Evolutionary conservation across 2,888 invertebrate genomes (phyloP).

Genomic region (Hipparchia sbordonii): DNA sequence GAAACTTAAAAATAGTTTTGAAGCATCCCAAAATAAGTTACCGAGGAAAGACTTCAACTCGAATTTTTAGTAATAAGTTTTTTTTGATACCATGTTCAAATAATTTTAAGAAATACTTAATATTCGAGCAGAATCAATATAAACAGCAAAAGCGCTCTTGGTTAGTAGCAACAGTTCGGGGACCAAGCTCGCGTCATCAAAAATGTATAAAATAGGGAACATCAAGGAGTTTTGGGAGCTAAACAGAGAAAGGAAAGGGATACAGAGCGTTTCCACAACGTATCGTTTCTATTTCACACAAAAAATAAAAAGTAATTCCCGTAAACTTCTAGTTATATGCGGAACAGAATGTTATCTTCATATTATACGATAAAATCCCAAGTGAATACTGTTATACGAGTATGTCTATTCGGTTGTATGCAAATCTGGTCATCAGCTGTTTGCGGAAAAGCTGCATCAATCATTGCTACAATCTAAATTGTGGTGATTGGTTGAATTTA

Average conservation of each 20-base stretch:
- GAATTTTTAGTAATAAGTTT: conserved; percentile 5
- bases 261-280: neutral
- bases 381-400: too few species aligned
- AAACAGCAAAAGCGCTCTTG: conserved; percentile 31
- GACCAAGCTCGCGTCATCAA: conserved; percentile 18
- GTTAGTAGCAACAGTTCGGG: conserved; percentile 34
- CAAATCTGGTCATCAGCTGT: too few species aligned
- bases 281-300: neutral
- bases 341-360: too few species aligned
- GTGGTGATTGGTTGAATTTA: too few species aligned
- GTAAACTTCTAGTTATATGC: too few species aligned
- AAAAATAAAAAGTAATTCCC: too few species aligned
- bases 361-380: too few species aligned
- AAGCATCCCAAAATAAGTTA: conserved; percentile 6
- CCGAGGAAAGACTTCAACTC: conserved; percentile 20
- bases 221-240: neutral
- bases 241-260: neutral
- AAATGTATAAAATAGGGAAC: neutral
- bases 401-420: too few species aligned
- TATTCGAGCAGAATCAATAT: conserved; percentile 24
- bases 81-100: too few species aligned
- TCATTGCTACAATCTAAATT: too few species aligned
- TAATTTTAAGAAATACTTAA: neutral
- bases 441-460: too few species aligned
- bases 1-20: neutral